Conservation (phyloP, 2,113 vertebrate species). For the Arothron firmamentum region DNA sequence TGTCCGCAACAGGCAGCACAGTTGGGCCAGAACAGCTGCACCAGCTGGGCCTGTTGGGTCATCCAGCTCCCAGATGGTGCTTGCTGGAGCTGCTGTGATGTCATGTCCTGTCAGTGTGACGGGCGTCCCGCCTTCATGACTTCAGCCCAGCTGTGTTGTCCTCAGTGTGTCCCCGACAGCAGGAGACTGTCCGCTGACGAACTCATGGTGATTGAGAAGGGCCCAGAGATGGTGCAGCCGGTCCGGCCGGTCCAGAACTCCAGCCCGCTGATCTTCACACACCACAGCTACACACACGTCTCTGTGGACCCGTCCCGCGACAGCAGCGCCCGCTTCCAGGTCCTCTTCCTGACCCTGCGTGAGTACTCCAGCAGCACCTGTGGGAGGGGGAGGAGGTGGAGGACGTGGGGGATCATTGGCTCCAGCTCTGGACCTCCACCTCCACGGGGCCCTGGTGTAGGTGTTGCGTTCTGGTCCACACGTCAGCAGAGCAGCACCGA, state of each 20-base stretch:
- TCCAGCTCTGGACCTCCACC: too few species aligned
- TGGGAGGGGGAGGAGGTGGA: background rate
- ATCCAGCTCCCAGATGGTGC: too few species aligned
- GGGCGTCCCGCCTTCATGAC: too few species aligned
- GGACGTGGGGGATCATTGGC: too few species aligned
- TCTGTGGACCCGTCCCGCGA: constrained; percentile 15
- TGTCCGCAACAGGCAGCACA: too few species aligned
- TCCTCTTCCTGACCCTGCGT: constrained; percentile 70
- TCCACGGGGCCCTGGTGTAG: too few species aligned
- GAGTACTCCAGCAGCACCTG: constrained; percentile 22
- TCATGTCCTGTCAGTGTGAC: too few species aligned
- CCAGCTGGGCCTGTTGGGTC: too few species aligned
- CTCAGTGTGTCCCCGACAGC: constrained; percentile 58
- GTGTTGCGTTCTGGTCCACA: too few species aligned
- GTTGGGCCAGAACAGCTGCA: too few species aligned
- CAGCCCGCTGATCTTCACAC: constrained; percentile 44
- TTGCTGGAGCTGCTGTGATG: too few species aligned
- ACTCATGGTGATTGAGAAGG: constrained; percentile 37
- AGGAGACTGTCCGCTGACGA: fast-evolving
- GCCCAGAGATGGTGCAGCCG: constrained; percentile 43
- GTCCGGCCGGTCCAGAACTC: constrained; percentile 35
- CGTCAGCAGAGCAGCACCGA: too few species aligned
- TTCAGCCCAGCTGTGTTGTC: background rate
- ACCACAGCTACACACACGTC: constrained; percentile 65
- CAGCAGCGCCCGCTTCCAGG: fast-evolving